phyloP scores from a whole-genome alignment of 2,888 invertebrate species.

The Hipparchia sbordonii region DNA sequence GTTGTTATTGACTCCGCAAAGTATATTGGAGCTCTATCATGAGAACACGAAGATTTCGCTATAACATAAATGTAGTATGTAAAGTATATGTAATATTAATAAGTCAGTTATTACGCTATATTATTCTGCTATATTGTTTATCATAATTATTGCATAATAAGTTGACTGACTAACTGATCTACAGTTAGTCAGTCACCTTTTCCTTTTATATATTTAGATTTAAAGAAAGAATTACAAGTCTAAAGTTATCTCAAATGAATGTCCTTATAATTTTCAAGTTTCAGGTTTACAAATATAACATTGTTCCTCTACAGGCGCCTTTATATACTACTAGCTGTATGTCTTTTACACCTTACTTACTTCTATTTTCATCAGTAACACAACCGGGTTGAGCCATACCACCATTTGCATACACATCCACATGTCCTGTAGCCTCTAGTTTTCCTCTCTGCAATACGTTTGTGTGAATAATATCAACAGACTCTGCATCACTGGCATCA shows the following conservation, averaged over 20 bases:
- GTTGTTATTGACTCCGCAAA: conserved; percentile 83
- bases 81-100: neutral
- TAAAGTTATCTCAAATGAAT: too few relatives aligned
- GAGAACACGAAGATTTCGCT: conserved; percentile 83
- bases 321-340: too few relatives aligned
- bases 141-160: too few relatives aligned
- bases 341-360: conserved; percentile 11
- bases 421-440: conserved; percentile 76
- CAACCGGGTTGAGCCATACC: conserved; percentile 84
- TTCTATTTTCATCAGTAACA: conserved; percentile 35
- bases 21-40: conserved; percentile 82
- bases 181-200: too few relatives aligned
- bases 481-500: conserved; percentile 82
- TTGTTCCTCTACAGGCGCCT: too few relatives aligned
- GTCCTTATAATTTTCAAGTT: too few relatives aligned
- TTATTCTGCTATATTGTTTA: too few relatives aligned
- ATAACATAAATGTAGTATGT: conserved; percentile 23
- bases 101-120: neutral
- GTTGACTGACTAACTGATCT: too few relatives aligned
- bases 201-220: too few relatives aligned
- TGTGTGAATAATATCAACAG: conserved; percentile 86
- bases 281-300: too few relatives aligned
- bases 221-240: too few relatives aligned
- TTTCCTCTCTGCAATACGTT: conserved; percentile 83
- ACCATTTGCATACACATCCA: conserved; percentile 84